A percentile compares a stretch with the other conserved stretches of the same genome.
These are phyloP conservation scores for Discoglossus pictus DNA, from an alignment of 2,797 vertebrate species.

Conservation along the genomic window DNA sequence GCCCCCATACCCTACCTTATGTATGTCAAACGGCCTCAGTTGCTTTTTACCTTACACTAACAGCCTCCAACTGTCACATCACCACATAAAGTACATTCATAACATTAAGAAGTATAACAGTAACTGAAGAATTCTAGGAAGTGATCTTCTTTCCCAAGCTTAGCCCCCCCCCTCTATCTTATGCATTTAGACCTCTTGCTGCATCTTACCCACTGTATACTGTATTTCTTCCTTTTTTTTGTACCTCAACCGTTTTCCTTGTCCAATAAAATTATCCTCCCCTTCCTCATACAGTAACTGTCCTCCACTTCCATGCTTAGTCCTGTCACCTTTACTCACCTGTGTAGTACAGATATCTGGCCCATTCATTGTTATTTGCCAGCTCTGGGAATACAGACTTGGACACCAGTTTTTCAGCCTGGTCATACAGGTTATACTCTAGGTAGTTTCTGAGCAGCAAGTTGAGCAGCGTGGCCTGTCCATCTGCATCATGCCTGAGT, in stretches of 20 bases:
- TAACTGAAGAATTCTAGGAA: no score
- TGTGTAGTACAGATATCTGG: constrained; percentile 94
- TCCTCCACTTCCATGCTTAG: neutral
- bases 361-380: constrained; percentile 98
- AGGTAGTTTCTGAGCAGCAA: constrained; percentile 95
- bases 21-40: no score
- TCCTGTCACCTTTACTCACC: constrained; percentile 65
- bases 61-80: no score
- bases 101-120: no score
- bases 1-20: neutral
- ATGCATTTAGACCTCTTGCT: no score
- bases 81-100: no score
- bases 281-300: neutral
- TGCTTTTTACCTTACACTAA: no score
- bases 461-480: constrained; percentile 92
- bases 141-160: no score
- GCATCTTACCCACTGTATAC: no score
- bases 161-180: no score
- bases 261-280: neutral
- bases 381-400: constrained; percentile 95
- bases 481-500: constrained; percentile 87
- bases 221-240: no score
- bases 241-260: no score
- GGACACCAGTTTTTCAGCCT: constrained; percentile 94
- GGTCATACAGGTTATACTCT: constrained; percentile 94